Evolutionary conservation across 2,888 invertebrate species (phyloP), one percentile per base, ranked within the genome.

Genomic region (Ormyrus nitidulus): DNA sequence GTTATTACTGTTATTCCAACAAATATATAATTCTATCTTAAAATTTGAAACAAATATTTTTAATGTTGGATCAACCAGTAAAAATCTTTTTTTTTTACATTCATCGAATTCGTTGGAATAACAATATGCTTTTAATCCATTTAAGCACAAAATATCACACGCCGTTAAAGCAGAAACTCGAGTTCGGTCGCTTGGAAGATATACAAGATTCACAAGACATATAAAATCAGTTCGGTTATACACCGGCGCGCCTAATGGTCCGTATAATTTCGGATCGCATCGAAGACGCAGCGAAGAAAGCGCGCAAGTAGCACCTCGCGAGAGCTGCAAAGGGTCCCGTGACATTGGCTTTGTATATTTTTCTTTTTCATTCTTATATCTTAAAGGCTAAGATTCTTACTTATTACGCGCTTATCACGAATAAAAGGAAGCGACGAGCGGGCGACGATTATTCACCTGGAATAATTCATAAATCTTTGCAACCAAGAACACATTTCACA

Each of bases 281-380:
- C 72, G 61, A 64, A 64, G 65, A 77, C 72, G 80, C 73, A 77
- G 68, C 74, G 69, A 74, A 75, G 71, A 80, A 82, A 80, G 62
- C 72, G 65, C 72, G 68, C 66, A 81, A 79, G 54, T 79, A 82
- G 78, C 79, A 79, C 79, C 78, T 84, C 84, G 84, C 83, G 83
- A 85, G 84, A 85, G 85, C 83, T 85, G 86, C 85, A 85, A 85
- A 82, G 81, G 85, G 85, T 86, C 86, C 86, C 84, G 84, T 85
- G 84, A 87, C 84, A 85, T 86, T 86, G 85, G 86, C 85, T 82
- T 77, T 68, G 48, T 71, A 79, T 72, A 44, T 58, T 76, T 59
- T 64, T 61, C 8, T 74, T 80, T 64, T 61, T 80, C 56, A 79
- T 62, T 61, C 58, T 72, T 74, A 77, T 76, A 56, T 77, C 79